Evolutionary conservation across 2,113 vertebrate genomes (phyloP).

Genomic region (Sporophila hypoxantha): DNA sequence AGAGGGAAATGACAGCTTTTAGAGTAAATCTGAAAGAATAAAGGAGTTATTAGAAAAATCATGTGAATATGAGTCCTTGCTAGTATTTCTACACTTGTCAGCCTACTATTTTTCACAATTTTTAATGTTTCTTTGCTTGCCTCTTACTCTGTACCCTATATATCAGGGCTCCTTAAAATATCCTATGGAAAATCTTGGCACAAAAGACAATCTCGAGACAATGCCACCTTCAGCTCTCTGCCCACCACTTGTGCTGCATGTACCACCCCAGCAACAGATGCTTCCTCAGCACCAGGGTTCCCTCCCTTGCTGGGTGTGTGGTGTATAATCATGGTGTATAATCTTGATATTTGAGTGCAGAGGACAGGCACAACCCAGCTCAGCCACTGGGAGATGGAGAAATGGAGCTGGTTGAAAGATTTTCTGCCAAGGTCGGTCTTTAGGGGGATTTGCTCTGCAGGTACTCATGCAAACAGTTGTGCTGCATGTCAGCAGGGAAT

Average conservation of each 20-base stretch:
- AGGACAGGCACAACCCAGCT: neutral
- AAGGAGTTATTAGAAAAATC: neutral
- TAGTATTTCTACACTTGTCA: neutral
- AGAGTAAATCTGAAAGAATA: neutral
- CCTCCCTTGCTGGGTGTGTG: neutral
- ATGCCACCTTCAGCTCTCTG: neutral
- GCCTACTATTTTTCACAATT: neutral
- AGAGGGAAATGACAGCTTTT: neutral
- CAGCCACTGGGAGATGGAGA: neutral
- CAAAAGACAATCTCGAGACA: neutral
- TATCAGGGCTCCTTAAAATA: neutral
- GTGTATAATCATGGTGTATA: neutral
- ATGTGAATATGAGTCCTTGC: neutral
- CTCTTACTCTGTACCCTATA: neutral
- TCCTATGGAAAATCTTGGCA: neutral
- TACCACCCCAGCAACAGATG: neutral
- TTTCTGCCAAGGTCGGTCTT: neutral
- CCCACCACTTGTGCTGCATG: neutral
- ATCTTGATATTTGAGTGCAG: neutral
- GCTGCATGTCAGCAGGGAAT: neutral
- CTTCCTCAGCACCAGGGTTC: neutral
- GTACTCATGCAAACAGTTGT: neutral
- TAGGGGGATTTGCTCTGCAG: neutral
- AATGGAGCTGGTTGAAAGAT: neutral
- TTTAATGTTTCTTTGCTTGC: neutral